Conservation (phyloP, 2,113 vertebrate genomes). For the Petroica traversi region DNA sequence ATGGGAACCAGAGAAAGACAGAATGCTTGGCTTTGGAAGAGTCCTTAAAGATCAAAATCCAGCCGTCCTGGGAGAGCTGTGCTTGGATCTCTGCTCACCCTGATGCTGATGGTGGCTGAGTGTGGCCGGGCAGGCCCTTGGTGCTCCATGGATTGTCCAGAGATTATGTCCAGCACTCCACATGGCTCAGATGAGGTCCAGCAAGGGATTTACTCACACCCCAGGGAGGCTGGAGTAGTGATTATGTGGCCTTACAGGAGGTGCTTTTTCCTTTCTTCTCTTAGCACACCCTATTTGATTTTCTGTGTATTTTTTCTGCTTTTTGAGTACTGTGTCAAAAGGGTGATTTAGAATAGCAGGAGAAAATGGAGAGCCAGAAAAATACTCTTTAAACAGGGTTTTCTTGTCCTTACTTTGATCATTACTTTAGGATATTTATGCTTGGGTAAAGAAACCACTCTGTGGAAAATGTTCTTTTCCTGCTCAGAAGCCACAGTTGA, state of each 20-base stretch:
- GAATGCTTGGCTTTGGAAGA: not conserved
- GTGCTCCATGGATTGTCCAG: not conserved
- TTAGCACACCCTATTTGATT: not conserved
- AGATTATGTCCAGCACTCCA: not conserved
- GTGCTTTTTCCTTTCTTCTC: not conserved
- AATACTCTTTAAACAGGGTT: not conserved
- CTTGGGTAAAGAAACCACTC: not conserved
- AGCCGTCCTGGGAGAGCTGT: accelerated
- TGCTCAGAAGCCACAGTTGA: not conserved
- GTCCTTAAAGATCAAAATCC: not conserved
- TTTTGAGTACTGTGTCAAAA: not conserved
- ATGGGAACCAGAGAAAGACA: not conserved
- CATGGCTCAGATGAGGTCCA: not conserved
- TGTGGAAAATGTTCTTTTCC: not conserved
- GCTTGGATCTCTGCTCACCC: not conserved
- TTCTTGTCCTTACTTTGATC: not conserved
- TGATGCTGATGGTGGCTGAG: not conserved
- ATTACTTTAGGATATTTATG: not conserved
- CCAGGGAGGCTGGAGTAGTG: not conserved
- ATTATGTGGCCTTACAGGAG: not conserved
- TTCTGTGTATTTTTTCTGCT: not conserved
- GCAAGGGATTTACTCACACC: not conserved
- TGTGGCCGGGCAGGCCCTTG: no score
- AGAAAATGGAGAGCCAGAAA: not conserved
- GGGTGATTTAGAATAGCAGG: not conserved